Percentiles rank a stretch among this genome's conserved stretches.
These are phyloP conservation scores for Isoperla grammatica DNA, from an alignment of 2,888 invertebrate species.

Conservation along the genomic window DNA sequence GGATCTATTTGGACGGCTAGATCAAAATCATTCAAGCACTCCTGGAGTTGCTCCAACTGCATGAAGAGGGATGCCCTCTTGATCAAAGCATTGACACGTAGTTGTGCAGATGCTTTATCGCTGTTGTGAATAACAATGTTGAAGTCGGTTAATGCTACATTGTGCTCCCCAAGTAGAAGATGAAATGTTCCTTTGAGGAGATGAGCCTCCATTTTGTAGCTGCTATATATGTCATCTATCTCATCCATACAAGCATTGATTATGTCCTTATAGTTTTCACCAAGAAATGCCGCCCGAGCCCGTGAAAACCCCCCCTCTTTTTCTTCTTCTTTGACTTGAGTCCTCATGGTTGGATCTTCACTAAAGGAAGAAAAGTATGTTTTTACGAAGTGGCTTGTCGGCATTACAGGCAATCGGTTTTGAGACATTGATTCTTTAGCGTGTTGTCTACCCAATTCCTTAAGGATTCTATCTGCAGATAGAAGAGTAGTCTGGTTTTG, in stretches of 20 bases:
- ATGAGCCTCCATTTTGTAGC: slow-evolving; percentile 47
- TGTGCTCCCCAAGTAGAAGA: slow-evolving; percentile 69
- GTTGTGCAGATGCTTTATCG: slow-evolving; percentile 52
- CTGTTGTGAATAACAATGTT: slow-evolving; percentile 61
- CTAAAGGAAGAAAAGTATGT: slow-evolving; percentile 85
- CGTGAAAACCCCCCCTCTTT: slow-evolving; percentile 60
- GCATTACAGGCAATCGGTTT: slow-evolving; percentile 66
- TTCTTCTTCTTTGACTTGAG: slow-evolving; percentile 40
- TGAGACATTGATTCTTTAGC: slow-evolving; percentile 68
- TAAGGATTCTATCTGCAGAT: slow-evolving; percentile 83
- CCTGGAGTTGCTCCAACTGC: slow-evolving; percentile 67
- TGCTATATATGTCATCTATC: slow-evolving; percentile 46
- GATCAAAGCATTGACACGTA: slow-evolving; percentile 78
- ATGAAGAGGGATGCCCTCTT: slow-evolving; percentile 81
- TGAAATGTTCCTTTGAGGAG: slow-evolving; percentile 82
- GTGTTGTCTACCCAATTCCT: slow-evolving; percentile 65
- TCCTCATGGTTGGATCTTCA: slow-evolving; percentile 68
- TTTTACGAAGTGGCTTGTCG: slow-evolving; percentile 79
- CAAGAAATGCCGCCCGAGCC: slow-evolving; percentile 63
- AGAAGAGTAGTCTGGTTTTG: slow-evolving; percentile 71
- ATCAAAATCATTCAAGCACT: slow-evolving; percentile 73
- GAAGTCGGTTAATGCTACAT: slow-evolving; percentile 66
- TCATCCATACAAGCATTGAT: slow-evolving; percentile 76
- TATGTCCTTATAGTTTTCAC: slow-evolving; percentile 69
- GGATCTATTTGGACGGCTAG: slow-evolving; percentile 70